Base-by-base conservation (phyloP, 2,888 invertebrate species). In the Drosophila dives region DNA sequence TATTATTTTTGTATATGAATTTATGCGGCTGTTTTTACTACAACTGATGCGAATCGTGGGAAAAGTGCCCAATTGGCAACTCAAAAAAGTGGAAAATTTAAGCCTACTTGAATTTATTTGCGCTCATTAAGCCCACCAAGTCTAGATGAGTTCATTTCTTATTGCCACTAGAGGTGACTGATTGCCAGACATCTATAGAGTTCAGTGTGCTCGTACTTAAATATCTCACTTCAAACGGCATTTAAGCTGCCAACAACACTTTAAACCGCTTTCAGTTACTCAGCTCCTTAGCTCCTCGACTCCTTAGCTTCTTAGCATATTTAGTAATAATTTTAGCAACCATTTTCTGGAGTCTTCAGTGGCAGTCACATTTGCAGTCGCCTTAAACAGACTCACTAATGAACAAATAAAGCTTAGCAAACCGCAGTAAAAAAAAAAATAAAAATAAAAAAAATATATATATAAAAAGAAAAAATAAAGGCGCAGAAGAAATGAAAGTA, bases 21-120 rank as follows among this genome's bases (percentile, higher is more conserved):
- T 78, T 73, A 49, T 59, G 86, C 62, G 71, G 58, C 62, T 50
- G 55, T 20, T 56, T 72, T 66, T 8, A 32, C 38, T 34, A 33
- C 50, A 74, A 60, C 20, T 34, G 55, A 53, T 48, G 63, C 20
- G 38, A 20, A 56, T 48, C 74, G 65, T 75, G 64, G 60, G 58
- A 72, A 66, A 72, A 64, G 55, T 48, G 63, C 23, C 72, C 78
- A 83, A 80, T 78, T 81, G 72, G 42, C 59, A 48, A 53, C 48
- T 68, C 68, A 69, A 77, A 81, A 78, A 82, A 71, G 77, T 81
- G 72, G 77, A 81, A 82, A 84, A 81, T 81, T 81, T 75, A 89
- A 87, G 85, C 79, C 89, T 80, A 80, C 86, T 89, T 86, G 88
- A 86, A 86, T 87, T 87, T 89, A 89, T 86, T 89, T 86, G 80